Evolutionary conservation across 2,888 invertebrate genomes (phyloP), one percentile per base, ranked within the genome.

Genomic region (Drosophila kambysellisi): DNA sequence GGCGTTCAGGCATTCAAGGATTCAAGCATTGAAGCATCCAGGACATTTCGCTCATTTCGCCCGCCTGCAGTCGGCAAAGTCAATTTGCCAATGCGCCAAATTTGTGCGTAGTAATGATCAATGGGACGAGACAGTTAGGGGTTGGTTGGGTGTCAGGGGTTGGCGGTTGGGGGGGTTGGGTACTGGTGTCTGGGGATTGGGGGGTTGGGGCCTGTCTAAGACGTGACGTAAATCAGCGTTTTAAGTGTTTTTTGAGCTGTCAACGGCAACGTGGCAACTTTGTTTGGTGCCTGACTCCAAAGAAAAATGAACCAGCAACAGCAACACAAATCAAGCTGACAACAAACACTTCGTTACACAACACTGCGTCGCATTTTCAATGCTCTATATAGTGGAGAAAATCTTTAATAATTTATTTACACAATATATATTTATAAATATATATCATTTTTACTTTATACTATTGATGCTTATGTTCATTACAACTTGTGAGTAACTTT

Each of bases 181-280:
- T 25, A 25, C 25, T 25, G 25, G 25, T 3, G 25, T 25, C 25
- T 25, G 4, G 2, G 25, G 20, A n/a, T 17, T 32, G 30, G 20
- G 32, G 33, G 39, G 39, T 25, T 25, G 20, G 20, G 20, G 20
- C 70, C 88, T 72, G 88, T 88, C 86, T 82, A 60, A 75, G 85
- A 89, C 89, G 87, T 85, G 88, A 82, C 89, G 88, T 79, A 84
- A 82, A 89, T 85, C 89, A 82, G 89, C 79, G 88, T 85, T 84
- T 87, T 81, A 90, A 88, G 90, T 88, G 83, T 89, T 83, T 74
- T 71, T 75, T 80, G 73, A 82, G 75, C 68, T 87, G 79, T 84
- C 83, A 79, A 84, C 79, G 79, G 80, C 84, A 83, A 78, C 78
- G 81, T 79, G 82, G 81, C 76, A 81, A 81, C 68, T 78, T 84